Conservation (phyloP, 1,140 invertebrate species). For the Cydia strobilella region DNA sequence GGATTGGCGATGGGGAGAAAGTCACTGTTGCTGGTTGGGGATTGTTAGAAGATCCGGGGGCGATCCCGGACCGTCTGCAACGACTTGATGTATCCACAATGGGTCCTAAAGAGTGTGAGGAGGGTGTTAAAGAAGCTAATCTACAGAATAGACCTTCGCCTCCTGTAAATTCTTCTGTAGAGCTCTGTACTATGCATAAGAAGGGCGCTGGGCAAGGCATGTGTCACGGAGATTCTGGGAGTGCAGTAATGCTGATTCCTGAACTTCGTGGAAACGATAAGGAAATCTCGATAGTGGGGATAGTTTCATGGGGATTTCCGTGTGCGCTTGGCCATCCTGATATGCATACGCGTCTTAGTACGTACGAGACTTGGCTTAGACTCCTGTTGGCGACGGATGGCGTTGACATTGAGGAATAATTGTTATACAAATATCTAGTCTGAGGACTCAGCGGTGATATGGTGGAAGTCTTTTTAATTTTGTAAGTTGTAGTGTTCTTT, state of each 20-base stretch:
- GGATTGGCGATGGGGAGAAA: background rate
- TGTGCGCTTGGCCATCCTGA: background rate
- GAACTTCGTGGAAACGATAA: no score
- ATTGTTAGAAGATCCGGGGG: background rate
- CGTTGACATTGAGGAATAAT: background rate
- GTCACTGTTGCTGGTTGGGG: background rate
- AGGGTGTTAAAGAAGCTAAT: constrained; percentile 1
- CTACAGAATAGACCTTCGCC: background rate
- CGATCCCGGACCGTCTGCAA: background rate
- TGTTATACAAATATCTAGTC: background rate
- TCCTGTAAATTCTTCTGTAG: background rate
- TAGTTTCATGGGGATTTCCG: constrained; percentile 1
- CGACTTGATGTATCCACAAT: background rate
- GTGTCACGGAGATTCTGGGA: constrained; percentile 11
- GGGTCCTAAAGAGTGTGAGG: constrained; percentile 1
- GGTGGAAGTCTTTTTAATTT: background rate
- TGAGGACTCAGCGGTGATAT: no score
- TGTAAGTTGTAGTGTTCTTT: no score
- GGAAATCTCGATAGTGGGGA: background rate
- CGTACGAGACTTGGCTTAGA: background rate
- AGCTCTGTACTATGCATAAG: background rate
- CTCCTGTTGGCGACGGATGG: background rate
- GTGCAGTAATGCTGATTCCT: background rate
- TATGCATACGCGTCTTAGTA: background rate
- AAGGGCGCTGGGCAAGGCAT: background rate